phyloP scores from a whole-genome alignment of 1,140 invertebrate species.

The Sogatella furcifera region DNA sequence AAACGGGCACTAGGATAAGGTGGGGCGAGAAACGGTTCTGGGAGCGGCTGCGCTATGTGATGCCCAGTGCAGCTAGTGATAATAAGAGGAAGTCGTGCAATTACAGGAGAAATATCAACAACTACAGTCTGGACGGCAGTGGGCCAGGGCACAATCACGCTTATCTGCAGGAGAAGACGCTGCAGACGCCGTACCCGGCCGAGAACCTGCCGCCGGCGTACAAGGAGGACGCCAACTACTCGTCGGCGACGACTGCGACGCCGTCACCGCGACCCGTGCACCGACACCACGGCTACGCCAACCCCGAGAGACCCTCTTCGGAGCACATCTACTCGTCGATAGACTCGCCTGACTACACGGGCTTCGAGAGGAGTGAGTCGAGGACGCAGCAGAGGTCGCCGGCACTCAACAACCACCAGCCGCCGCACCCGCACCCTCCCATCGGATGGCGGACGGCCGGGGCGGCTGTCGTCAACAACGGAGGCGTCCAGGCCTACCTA shows the following conservation, averaged over 20 bases:
- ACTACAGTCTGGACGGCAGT: slow-evolving; percentile 54
- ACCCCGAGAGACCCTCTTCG: slow-evolving; percentile 52
- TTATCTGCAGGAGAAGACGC: slow-evolving; percentile 32
- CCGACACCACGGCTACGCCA: slow-evolving; percentile 38
- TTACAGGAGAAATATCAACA: slow-evolving; percentile 60
- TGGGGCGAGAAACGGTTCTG: slow-evolving; percentile 87
- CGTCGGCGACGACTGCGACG: slow-evolving; percentile 48
- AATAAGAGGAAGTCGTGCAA: slow-evolving; percentile 38
- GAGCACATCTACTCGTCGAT: slow-evolving; percentile 82
- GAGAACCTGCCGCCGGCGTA: slow-evolving; percentile 29
- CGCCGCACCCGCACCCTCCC: not conserved
- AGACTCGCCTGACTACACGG: slow-evolving; percentile 69
- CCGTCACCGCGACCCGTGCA: slow-evolving; percentile 47
- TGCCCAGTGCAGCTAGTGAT: slow-evolving; percentile 62
- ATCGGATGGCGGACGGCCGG: slow-evolving; percentile 16
- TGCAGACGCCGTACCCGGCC: slow-evolving; percentile 34
- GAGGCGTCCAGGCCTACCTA: slow-evolving; percentile 21
- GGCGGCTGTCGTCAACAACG: slow-evolving; percentile 15
- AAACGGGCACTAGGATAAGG: slow-evolving; percentile 67
- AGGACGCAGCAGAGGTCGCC: slow-evolving; percentile 8
- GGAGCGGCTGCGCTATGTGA: slow-evolving; percentile 79
- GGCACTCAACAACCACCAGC: slow-evolving; percentile 6
- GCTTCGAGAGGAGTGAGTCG: slow-evolving; percentile 24
- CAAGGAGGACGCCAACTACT: slow-evolving; percentile 47
- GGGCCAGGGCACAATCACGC: slow-evolving; percentile 37